phyloP scores from a whole-genome alignment of 2,113 vertebrate genomes.

The Felis chaus region DNA sequence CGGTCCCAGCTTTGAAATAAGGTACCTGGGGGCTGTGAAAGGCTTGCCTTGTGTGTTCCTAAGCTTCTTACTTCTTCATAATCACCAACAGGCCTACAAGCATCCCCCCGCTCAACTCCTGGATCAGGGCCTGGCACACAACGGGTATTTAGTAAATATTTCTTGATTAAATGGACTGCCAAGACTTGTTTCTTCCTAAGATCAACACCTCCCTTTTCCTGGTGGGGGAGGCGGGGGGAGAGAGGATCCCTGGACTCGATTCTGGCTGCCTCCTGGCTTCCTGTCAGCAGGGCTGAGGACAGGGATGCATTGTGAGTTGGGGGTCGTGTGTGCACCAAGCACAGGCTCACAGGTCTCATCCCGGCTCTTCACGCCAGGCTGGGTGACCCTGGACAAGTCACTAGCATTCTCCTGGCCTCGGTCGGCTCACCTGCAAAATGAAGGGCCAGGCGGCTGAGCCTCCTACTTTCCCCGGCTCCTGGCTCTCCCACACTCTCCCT shows the following conservation, averaged over 20 bases:
- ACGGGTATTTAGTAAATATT: not conserved
- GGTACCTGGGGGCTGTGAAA: not conserved
- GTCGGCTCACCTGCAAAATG: not conserved
- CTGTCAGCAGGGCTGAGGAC: not conserved
- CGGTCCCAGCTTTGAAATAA: not conserved
- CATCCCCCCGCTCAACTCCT: not conserved
- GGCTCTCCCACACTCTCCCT: not conserved
- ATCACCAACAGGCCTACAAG: not conserved
- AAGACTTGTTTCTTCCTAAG: not conserved
- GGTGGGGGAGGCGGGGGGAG: not conserved
- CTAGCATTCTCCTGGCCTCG: not conserved
- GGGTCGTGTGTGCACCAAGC: not conserved
- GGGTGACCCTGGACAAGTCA: not conserved
- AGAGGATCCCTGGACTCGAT: not conserved
- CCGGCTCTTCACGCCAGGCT: not conserved
- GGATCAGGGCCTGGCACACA: not conserved
- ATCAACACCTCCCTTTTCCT: not conserved
- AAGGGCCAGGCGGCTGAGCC: not conserved
- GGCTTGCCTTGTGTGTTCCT: not conserved
- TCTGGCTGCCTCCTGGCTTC: not conserved
- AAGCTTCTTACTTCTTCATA: not conserved
- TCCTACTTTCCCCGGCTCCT: accelerated
- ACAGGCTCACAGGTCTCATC: not conserved
- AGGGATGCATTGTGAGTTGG: accelerated
- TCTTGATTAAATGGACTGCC: not conserved